phyloP scores from a whole-genome alignment of 2,888 invertebrate species.

The Cataglyphis livida region DNA sequence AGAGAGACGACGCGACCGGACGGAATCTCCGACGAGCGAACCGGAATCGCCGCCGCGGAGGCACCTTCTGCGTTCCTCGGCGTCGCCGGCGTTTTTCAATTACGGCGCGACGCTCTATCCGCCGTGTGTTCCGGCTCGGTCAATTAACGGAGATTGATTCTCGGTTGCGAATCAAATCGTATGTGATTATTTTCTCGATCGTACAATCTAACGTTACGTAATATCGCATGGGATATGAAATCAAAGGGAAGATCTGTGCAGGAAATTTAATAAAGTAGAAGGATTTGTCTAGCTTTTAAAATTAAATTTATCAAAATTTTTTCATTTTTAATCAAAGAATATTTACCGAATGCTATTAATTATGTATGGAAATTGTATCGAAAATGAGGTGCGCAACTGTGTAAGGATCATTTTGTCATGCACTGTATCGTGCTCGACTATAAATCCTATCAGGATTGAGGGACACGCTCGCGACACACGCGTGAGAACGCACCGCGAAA shows the following conservation, averaged over 20 bases:
- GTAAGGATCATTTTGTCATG: neutral
- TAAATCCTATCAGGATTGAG: constrained; percentile 28
- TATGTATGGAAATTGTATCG: neutral
- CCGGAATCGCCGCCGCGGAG: constrained; percentile 48
- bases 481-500: constrained; percentile 43
- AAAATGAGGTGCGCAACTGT: neutral
- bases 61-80: constrained; percentile 43
- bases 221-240: neutral
- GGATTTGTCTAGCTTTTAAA: neutral
- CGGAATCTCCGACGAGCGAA: constrained; percentile 62
- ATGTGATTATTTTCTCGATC: constrained; percentile 28
- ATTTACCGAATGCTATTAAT: neutral
- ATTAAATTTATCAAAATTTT: neutral
- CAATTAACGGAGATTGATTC: constrained; percentile 54
- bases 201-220: constrained; percentile 20
- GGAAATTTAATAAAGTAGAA: neutral
- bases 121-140: constrained; percentile 44
- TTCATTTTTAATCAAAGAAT: neutral
- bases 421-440: neutral
- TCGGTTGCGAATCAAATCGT: constrained; percentile 35
- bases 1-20: constrained; percentile 51
- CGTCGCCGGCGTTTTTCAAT: constrained; percentile 59
- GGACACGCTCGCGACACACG: constrained; percentile 13
- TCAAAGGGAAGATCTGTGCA: neutral
- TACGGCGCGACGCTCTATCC: constrained; percentile 59